Evolutionary conservation across 2,797 vertebrate genomes (phyloP).

Genomic region (Gadopsis bispinosus): DNA sequence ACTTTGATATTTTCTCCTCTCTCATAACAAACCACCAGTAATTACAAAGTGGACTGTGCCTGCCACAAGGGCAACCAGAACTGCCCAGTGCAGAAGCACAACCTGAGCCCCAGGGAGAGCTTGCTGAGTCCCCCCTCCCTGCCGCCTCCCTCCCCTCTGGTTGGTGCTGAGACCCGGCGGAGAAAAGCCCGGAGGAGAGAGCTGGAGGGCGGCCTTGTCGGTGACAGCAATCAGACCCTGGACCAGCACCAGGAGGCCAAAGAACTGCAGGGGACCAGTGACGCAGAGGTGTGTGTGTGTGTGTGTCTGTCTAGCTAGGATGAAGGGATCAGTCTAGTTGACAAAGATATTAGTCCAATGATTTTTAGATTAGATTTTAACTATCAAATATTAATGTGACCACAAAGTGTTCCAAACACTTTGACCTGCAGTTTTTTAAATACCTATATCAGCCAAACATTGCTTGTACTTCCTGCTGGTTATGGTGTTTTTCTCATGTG

Average conservation of each 20-base stretch:
- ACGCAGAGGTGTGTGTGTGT: slow-evolving; percentile 87
- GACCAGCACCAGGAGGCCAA: slow-evolving; percentile 85
- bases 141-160: slow-evolving; percentile 82
- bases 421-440: not conserved
- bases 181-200: slow-evolving; percentile 94
- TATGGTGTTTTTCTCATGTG: slow-evolving; percentile 15
- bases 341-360: not conserved
- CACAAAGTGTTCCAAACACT: not conserved
- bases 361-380: not conserved
- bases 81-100: slow-evolving; percentile 98
- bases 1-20: slow-evolving; percentile 26
- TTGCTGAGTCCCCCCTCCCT: slow-evolving; percentile 85
- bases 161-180: slow-evolving; percentile 94
- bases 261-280: slow-evolving; percentile 84
- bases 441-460: not conserved
- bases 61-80: slow-evolving; percentile 98
- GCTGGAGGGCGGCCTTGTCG: slow-evolving; percentile 85
- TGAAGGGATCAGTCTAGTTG: not conserved
- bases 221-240: slow-evolving; percentile 85
- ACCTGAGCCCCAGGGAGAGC: slow-evolving; percentile 89
- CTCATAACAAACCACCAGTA: slow-evolving; percentile 84
- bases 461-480: not conserved
- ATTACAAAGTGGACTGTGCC: slow-evolving; percentile 99
- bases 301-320: not conserved
- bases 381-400: not conserved